phyloP scores from a whole-genome alignment of 2,888 invertebrate species.

The Apoda limacodes region DNA sequence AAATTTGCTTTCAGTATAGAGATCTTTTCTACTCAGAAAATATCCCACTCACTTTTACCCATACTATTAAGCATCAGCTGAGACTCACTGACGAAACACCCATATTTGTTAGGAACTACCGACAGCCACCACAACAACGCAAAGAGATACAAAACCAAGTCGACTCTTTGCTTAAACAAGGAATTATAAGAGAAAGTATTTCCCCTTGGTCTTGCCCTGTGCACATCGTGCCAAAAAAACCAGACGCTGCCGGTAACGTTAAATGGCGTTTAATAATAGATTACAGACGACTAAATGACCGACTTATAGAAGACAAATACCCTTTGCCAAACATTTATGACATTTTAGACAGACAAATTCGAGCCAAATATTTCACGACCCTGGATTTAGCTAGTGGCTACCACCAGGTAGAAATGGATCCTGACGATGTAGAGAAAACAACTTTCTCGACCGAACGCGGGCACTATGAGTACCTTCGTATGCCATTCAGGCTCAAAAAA shows the following conservation, averaged over 20 bases:
- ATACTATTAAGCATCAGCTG: no score
- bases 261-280: slow-evolving; percentile 21
- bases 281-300: slow-evolving; percentile 16
- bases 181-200: no score
- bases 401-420: slow-evolving; percentile 19
- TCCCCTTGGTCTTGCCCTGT: no score
- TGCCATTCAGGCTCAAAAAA: no score
- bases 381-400: slow-evolving; percentile 22
- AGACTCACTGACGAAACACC: slow-evolving; percentile 14
- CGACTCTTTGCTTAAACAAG: slow-evolving; percentile 17
- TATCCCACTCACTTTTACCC: no score
- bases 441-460: slow-evolving; percentile 22
- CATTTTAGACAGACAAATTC: slow-evolving; percentile 20
- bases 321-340: no score
- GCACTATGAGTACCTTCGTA: slow-evolving; percentile 29
- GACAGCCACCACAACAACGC: slow-evolving; percentile 16
- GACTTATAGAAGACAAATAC: slow-evolving; percentile 22
- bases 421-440: slow-evolving; percentile 22
- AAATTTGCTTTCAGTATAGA: no score
- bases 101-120: slow-evolving; percentile 18
- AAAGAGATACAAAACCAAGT: slow-evolving; percentile 20
- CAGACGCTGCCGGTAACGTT: no score
- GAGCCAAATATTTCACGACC: slow-evolving; percentile 22
- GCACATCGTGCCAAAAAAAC: no score
- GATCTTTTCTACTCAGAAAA: no score